A percentile compares a stretch with the other conserved stretches of the same genome.
phyloP scores from a whole-genome alignment of 2,888 invertebrate species.

The Mythimna loreyi region DNA sequence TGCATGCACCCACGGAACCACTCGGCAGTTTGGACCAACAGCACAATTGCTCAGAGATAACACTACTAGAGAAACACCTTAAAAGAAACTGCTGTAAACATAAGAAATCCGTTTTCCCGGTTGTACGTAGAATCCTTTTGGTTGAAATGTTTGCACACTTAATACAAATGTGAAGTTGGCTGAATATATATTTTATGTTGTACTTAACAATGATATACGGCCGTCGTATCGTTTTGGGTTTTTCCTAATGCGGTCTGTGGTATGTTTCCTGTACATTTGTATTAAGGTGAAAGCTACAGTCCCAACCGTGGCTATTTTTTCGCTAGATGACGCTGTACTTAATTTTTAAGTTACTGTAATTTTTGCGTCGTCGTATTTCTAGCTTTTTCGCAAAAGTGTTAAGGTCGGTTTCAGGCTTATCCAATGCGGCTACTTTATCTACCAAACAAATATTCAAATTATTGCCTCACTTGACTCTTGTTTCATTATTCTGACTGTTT shows the following conservation, averaged over 20 bases:
- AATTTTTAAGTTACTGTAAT: not conserved
- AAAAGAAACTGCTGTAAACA: constrained; percentile 32
- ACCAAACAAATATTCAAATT: too few species aligned
- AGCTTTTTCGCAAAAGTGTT: not conserved
- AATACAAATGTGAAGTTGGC: constrained; percentile 26
- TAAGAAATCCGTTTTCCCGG: constrained; percentile 14
- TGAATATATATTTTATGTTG: constrained; percentile 49
- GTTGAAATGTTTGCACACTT: constrained; percentile 43
- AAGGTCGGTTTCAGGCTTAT: too few species aligned
- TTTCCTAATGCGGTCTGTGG: constrained; percentile 8
- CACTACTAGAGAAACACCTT: constrained; percentile 22
- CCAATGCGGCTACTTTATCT: too few species aligned
- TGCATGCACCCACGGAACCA: constrained; percentile 26
- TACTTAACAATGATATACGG: constrained; percentile 44
- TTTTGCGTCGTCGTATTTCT: not conserved
- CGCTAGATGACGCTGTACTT: too few species aligned
- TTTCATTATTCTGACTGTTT: too few species aligned
- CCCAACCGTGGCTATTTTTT: too few species aligned
- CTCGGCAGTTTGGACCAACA: constrained; percentile 10
- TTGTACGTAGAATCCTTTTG: constrained; percentile 22
- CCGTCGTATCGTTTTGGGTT: constrained; percentile 26
- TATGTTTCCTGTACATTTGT: constrained; percentile 18
- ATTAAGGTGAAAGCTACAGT: not conserved
- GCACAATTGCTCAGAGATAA: constrained; percentile 13
- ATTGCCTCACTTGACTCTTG: too few species aligned